A percentile compares a stretch with the other conserved stretches of the same genome.
phyloP scores from a whole-genome alignment of 2,113 vertebrate genomes.

The Prolemur simus region DNA sequence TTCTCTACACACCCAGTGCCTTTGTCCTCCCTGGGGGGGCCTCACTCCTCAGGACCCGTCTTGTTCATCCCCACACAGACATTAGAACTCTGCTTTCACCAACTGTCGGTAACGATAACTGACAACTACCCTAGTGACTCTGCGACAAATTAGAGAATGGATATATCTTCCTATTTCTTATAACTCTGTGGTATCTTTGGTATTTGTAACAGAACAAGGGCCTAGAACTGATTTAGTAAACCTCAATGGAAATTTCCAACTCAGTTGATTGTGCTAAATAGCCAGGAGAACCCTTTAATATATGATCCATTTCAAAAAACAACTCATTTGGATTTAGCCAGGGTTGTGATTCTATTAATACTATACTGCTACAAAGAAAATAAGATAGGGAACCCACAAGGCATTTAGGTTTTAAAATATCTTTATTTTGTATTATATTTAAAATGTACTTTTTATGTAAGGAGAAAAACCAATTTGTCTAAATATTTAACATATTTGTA shows the following conservation, averaged over 20 bases:
- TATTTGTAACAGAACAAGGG: background rate
- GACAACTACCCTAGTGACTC: background rate
- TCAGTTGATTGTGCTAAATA: background rate
- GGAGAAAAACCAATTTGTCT: background rate
- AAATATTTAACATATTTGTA: too few relatives aligned
- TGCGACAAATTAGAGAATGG: background rate
- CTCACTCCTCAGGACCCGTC: too few relatives aligned
- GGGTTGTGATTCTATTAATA: background rate
- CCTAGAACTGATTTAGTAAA: background rate
- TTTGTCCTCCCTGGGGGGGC: too few relatives aligned
- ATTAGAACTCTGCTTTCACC: too few relatives aligned
- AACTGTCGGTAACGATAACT: too few relatives aligned
- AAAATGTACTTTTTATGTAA: background rate
- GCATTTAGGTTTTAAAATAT: background rate
- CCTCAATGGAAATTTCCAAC: background rate
- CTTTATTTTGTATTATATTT: background rate
- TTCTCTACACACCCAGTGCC: too few relatives aligned
- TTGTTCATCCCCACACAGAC: too few relatives aligned
- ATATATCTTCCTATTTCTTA: background rate
- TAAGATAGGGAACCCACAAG: background rate
- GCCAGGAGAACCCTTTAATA: background rate
- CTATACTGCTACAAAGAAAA: background rate
- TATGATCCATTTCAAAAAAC: background rate
- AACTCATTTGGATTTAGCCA: background rate
- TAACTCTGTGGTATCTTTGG: background rate